Conservation (phyloP, 37 sponge, comb jelly and placozoan species). For the Aplysina aerophoba region DNA sequence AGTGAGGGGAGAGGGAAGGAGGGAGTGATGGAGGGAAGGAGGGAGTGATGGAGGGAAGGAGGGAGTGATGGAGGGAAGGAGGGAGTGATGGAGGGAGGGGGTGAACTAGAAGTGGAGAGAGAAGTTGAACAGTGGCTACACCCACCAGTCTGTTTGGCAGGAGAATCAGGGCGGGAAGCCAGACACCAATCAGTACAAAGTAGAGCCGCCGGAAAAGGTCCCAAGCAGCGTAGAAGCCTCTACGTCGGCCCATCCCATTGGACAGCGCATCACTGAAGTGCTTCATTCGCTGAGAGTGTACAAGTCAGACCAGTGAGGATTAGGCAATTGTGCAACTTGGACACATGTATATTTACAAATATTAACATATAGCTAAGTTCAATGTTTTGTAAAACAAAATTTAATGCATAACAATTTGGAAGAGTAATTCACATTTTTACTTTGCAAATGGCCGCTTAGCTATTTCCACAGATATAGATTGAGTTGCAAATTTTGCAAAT, state of each 20-base stretch:
- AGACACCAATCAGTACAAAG: constrained; percentile 55
- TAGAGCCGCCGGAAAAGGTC: constrained; percentile 67
- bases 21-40: background rate
- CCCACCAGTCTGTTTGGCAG: constrained; percentile 21
- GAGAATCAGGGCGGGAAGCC: background rate
- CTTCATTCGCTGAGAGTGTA: constrained; percentile 60
- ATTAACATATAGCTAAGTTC: too few species aligned
- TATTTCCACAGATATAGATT: too few species aligned
- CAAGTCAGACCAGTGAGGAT: background rate
- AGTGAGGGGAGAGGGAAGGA: constrained; percentile 12
- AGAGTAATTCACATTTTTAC: too few species aligned
- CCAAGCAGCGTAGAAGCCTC: constrained; percentile 71
- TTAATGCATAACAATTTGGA: too few species aligned
- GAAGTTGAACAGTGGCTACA: background rate
- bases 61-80: background rate
- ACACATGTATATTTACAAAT: too few species aligned
- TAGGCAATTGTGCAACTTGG: too few species aligned
- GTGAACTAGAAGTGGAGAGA: background rate
- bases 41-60: constrained; percentile 4
- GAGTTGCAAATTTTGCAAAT: too few species aligned
- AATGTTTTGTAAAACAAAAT: too few species aligned
- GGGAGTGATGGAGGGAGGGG: background rate
- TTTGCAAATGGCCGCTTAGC: too few species aligned
- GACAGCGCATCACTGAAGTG: constrained; percentile 77
- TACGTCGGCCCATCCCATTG: constrained; percentile 49